Conservation (phyloP, 2,888 invertebrate species). For the Abrostola triplasia region DNA sequence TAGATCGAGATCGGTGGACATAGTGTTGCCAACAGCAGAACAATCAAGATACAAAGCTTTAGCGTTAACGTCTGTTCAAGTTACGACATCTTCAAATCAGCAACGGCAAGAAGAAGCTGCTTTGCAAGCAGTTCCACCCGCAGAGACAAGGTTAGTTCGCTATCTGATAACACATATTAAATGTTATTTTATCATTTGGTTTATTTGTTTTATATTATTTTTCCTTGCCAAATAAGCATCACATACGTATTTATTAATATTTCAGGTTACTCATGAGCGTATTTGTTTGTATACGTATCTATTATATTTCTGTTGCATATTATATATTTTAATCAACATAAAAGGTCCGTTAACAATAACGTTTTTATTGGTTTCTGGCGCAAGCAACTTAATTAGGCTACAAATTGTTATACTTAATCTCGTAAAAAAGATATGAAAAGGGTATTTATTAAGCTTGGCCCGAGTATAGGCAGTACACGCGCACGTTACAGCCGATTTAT, state of each 20-base stretch:
- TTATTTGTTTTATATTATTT: conserved; percentile 50
- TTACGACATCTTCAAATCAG: conserved; percentile 63
- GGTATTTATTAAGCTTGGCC: conserved; percentile 46
- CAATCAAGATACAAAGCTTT: conserved; percentile 96
- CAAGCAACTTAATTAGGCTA: conserved; percentile 29
- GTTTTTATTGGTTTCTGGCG: conserved; percentile 18
- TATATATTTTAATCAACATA: conserved; percentile 19
- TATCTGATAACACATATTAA: conserved; percentile 31
- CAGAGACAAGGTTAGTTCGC: conserved; percentile 76
- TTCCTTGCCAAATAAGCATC: conserved; percentile 13
- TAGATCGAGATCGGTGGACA: conserved; percentile 95
- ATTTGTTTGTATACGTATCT: background rate
- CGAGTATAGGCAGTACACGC: conserved; percentile 28
- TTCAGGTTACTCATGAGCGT: background rate
- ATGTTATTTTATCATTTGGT: conserved; percentile 39
- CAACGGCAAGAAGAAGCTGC: conserved; percentile 62
- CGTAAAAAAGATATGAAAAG: conserved; percentile 52
- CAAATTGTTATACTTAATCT: conserved; percentile 45
- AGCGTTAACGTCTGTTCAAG: conserved; percentile 89
- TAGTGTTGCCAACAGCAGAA: conserved; percentile 95
- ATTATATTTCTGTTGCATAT: background rate
- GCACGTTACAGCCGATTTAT: conserved; percentile 37
- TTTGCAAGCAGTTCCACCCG: conserved; percentile 59
- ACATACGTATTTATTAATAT: no score
- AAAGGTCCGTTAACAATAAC: conserved; percentile 19